Base-by-base conservation (phyloP, 1,140 invertebrate genomes). In the Tetraneura akinire region DNA sequence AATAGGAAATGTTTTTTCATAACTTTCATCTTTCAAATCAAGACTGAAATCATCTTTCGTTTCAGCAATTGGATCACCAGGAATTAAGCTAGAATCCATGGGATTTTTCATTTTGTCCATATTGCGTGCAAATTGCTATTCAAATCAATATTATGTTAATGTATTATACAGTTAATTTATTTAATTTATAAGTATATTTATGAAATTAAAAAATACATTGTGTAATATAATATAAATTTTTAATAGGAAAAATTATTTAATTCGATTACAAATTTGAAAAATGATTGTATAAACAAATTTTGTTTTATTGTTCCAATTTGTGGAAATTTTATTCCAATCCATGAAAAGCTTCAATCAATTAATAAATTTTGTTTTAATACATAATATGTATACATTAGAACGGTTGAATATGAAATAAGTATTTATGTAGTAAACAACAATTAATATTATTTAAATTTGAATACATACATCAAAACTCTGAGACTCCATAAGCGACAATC, bases 31-130 rank as follows among this genome's bases (percentile, higher is more conserved):
- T 42, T 89, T 88, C 32, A 91, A 84, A 84, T 93, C 91, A 80
- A 94, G 87, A 82, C 94, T 92, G 83, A 95, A 90, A 76, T 91
- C 89, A 85, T 96, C 93, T 53, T 91, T 89, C 82, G 96, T 92
- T 49, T 76, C 47, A 26, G 74, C 62, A 62, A 76, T 76, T 9
- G 45, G 14, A 13, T 62, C 74, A 29, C 45, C 74, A 5, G 55
- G 21, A 6, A 18, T 47, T 3, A 21, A 14, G 18, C 8, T 8
- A 37, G 32, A 8, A 37, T 37, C 1, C 32, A 76, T 23, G 45
- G 23, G 71, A 26, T 11, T 55, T 51, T 42, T 42, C 51, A 76
- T 23, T 60, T 60, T 60, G 3, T 76, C 55, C 55, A 60, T 60
- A 13, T 45, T 60, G 14, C 29, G n/a, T 32, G 49, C 45, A 53